Percentiles rank a stretch among this genome's conserved stretches.
Conservation (phyloP, 2,113 vertebrate species). For the Melanotaenia duboulayi region DNA sequence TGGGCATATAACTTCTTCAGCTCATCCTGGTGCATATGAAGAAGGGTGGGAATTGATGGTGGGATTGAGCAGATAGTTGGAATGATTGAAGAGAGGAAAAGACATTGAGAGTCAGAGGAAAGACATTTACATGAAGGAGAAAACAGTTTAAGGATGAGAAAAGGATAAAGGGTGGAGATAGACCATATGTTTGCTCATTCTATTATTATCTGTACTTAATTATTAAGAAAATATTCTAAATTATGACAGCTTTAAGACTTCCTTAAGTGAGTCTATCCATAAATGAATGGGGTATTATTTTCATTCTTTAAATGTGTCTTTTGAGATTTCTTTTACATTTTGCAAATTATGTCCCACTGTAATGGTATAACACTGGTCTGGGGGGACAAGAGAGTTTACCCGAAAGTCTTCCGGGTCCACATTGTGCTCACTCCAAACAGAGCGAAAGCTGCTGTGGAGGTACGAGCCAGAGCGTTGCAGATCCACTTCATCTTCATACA, state of each 20-base stretch:
- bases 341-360: slow-evolving; percentile 21
- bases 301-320: slow-evolving; percentile 39
- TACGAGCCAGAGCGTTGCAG: slow-evolving; percentile 86
- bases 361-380: slow-evolving; percentile 48
- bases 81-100: slow-evolving; percentile 47
- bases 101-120: slow-evolving; percentile 55
- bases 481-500: slow-evolving; percentile 94
- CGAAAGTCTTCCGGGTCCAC: slow-evolving; percentile 95
- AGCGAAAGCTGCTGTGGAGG: slow-evolving; percentile 92
- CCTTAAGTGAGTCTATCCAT: slow-evolving; percentile 35
- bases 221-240: slow-evolving; percentile 42
- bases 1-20: slow-evolving; percentile 94
- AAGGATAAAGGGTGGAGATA: slow-evolving; percentile 37
- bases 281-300: slow-evolving; percentile 41
- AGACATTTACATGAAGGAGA: slow-evolving; percentile 29
- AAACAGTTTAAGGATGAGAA: slow-evolving; percentile 37
- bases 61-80: slow-evolving; percentile 47
- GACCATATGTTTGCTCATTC: slow-evolving; percentile 33
- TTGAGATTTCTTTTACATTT: slow-evolving; percentile 40
- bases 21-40: slow-evolving; percentile 86
- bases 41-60: slow-evolving; percentile 34
- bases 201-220: slow-evolving; percentile 7
- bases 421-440: slow-evolving; percentile 92
- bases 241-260: slow-evolving; percentile 44
- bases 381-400: slow-evolving; percentile 80